These are phyloP conservation scores for Doryteuthis pealeii DNA, from an alignment of 1,140 invertebrate species.

Conservation along the genomic window DNA sequence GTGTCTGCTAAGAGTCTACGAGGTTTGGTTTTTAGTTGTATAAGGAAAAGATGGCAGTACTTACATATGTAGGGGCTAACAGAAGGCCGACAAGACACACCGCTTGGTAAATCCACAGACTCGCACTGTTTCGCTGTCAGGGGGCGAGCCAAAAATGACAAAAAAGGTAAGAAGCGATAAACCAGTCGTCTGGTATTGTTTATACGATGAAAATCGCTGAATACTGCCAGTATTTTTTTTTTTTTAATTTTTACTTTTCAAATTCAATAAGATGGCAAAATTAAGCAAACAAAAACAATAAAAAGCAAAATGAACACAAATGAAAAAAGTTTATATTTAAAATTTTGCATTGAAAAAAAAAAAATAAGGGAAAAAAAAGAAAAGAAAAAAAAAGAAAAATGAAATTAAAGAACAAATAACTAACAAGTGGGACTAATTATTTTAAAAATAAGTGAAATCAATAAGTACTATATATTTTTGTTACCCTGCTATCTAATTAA, in stretches of 20 bases:
- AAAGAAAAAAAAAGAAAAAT: too few relatives aligned
- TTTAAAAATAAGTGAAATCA: too few relatives aligned
- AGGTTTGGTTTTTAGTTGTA: background rate
- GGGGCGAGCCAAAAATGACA: background rate
- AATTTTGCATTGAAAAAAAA: too few relatives aligned
- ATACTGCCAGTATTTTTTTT: background rate
- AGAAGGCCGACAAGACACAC: conserved; percentile 7
- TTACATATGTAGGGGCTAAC: conserved; percentile 11
- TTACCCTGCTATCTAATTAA: too few relatives aligned
- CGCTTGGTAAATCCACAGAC: conserved; percentile 10
- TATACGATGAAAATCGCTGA: conserved; percentile 1
- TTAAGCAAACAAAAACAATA: too few relatives aligned
- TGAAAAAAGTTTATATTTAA: too few relatives aligned
- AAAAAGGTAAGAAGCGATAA: conserved; percentile 10
- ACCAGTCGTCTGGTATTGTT: background rate
- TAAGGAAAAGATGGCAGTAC: conserved; percentile 3
- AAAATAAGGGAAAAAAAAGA: too few relatives aligned
- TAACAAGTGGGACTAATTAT: too few relatives aligned
- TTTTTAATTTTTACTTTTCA: background rate
- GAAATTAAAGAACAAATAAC: too few relatives aligned
- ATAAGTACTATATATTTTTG: too few relatives aligned
- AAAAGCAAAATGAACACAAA: too few relatives aligned
- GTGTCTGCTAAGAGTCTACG: background rate
- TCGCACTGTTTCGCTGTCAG: conserved; percentile 7
- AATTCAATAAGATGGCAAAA: too few relatives aligned